These are phyloP conservation scores for Falco berigora DNA, from an alignment of 2,797 vertebrate genomes.

Conservation along the genomic window DNA sequence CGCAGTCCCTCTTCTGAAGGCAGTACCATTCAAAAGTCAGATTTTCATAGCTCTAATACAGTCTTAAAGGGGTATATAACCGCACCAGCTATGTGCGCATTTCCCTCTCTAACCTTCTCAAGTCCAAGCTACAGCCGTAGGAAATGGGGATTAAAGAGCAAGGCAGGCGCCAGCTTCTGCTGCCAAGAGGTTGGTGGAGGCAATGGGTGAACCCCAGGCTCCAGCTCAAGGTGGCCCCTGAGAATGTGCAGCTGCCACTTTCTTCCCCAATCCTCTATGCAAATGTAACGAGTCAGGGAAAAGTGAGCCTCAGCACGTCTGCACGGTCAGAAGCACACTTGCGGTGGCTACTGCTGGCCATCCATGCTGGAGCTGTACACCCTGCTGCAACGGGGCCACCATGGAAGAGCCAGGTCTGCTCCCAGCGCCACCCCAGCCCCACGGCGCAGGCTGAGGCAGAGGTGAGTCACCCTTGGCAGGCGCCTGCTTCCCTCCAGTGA, in stretches of 20 bases:
- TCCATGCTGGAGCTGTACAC: rapidly evolving
- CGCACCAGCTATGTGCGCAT: background rate
- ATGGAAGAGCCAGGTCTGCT: too few relatives aligned
- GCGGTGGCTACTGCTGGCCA: background rate
- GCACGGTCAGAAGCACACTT: background rate
- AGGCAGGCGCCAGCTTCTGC: background rate
- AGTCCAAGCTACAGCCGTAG: background rate
- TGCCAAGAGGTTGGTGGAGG: background rate
- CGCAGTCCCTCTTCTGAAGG: background rate
- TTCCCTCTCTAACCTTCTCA: background rate
- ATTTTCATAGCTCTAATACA: background rate
- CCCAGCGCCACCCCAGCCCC: background rate
- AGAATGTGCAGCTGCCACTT: background rate
- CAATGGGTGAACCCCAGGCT: rapidly evolving
- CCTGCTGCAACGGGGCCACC: rapidly evolving
- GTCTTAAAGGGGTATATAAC: background rate
- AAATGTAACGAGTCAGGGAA: background rate
- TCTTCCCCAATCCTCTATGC: background rate
- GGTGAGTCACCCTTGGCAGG: background rate
- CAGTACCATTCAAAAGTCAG: background rate
- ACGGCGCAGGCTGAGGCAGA: rapidly evolving
- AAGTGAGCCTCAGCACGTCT: rapidly evolving
- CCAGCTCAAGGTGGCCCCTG: background rate
- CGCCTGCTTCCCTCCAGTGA: background rate
- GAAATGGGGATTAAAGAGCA: background rate